These are phyloP conservation scores for Agrilus mali DNA, from an alignment of 2,888 invertebrate genomes.

Conservation along the genomic window DNA sequence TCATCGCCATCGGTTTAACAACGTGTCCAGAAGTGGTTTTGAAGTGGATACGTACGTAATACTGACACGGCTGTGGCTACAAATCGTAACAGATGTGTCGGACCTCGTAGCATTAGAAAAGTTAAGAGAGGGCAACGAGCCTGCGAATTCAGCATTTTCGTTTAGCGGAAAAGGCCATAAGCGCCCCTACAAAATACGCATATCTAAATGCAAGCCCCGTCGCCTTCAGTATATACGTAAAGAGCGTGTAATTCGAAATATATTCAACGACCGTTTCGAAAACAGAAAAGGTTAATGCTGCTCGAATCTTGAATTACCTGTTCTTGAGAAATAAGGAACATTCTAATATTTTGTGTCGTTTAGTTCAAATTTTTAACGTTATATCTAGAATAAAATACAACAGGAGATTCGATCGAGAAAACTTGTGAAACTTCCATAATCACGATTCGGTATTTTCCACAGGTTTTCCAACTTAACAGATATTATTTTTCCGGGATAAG, in stretches of 20 bases:
- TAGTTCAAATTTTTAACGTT: too few relatives aligned
- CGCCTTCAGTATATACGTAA: constrained; percentile 12
- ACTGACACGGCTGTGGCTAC: constrained; percentile 9
- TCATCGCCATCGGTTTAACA: constrained; percentile 18
- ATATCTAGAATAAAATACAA: too few relatives aligned
- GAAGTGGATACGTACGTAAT: constrained; percentile 11
- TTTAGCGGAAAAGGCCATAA: constrained; percentile 20
- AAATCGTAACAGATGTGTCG: constrained; percentile 22
- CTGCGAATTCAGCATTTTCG: constrained; percentile 24
- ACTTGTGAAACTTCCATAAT: too few relatives aligned
- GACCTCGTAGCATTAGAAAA: constrained; percentile 20
- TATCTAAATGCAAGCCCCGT: constrained; percentile 25
- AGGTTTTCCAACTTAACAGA: constrained; percentile 22
- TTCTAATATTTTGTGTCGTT: too few relatives aligned
- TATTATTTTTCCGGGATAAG: constrained; percentile 37
- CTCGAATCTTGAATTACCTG: too few relatives aligned
- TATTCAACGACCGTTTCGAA: constrained; percentile 16
- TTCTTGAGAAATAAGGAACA: too few relatives aligned
- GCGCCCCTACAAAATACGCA: constrained; percentile 22
- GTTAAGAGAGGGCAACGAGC: constrained; percentile 18
- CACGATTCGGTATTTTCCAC: too few relatives aligned
- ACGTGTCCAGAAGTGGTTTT: constrained; percentile 16
- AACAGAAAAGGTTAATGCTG: constrained; percentile 12
- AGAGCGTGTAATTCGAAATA: constrained; percentile 22
- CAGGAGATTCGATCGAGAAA: too few relatives aligned